These are phyloP conservation scores for Tetrax tetrax DNA, from an alignment of 2,113 vertebrate genomes.

Conservation along the genomic window DNA sequence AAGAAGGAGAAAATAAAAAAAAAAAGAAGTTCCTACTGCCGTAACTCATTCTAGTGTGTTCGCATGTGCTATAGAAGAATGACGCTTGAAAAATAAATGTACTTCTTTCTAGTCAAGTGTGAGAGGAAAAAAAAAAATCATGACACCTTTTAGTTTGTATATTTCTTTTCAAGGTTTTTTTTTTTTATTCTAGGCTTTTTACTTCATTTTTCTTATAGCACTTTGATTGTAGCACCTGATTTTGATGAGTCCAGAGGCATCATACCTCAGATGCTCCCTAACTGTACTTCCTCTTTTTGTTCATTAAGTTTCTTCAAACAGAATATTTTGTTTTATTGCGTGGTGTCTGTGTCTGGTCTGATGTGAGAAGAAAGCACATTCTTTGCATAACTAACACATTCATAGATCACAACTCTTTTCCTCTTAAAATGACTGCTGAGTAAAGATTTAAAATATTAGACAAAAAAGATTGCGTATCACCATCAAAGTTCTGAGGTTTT, in stretches of 20 bases:
- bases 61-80: neutral
- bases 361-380: neutral
- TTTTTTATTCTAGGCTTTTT: neutral
- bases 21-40: fast-evolving
- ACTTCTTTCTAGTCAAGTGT: neutral
- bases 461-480: fast-evolving
- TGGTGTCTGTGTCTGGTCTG: neutral
- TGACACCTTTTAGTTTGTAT: neutral
- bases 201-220: neutral
- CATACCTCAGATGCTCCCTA: neutral
- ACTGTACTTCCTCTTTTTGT: neutral
- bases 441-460: neutral
- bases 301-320: neutral
- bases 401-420: neutral
- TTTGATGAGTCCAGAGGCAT: neutral
- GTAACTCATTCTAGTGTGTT: neutral
- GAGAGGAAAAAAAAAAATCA: too few species aligned
- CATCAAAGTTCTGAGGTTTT: neutral
- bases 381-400: neutral
- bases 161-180: neutral
- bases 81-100: neutral
- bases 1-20: neutral
- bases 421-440: neutral
- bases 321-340: neutral
- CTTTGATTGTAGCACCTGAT: neutral